Percentiles rank a stretch among this genome's conserved stretches.
These are phyloP conservation scores for Halictus rubicundus DNA, from an alignment of 1,140 invertebrate genomes.

Conservation along the genomic window DNA sequence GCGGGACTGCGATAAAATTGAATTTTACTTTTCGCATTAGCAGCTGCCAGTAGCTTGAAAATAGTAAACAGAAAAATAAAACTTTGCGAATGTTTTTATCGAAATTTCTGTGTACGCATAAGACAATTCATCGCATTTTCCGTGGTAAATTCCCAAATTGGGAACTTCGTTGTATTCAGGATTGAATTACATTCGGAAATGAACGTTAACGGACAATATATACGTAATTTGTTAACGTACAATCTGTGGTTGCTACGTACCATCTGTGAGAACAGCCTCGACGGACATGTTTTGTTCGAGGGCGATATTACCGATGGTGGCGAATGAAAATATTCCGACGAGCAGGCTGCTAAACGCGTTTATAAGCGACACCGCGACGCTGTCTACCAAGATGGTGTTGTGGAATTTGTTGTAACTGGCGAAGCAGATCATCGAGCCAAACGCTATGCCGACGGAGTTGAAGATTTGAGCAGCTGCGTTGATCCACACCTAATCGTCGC, in stretches of 20 bases:
- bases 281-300: conserved; percentile 89
- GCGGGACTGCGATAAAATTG: too few relatives aligned
- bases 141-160: too few relatives aligned
- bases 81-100: neutral
- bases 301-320: conserved; percentile 93
- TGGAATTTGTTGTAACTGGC: conserved; percentile 97
- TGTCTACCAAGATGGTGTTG: conserved; percentile 93
- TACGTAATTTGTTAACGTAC: neutral
- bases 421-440: conserved; percentile 96
- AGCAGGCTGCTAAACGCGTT: conserved; percentile 92
- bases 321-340: conserved; percentile 93
- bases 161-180: too few relatives aligned
- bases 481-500: conserved; percentile 87
- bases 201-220: too few relatives aligned
- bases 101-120: too few relatives aligned
- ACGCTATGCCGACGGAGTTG: conserved; percentile 94
- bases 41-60: neutral
- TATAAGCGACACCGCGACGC: conserved; percentile 89
- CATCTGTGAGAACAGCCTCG: conserved; percentile 91
- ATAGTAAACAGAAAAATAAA: neutral
- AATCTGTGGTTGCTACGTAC: conserved; percentile 79
- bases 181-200: too few relatives aligned
- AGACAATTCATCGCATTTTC: neutral
- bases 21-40: too few relatives aligned
- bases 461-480: conserved; percentile 96